These are phyloP conservation scores for Biston betularia DNA, from an alignment of 2,888 invertebrate species.

Conservation along the genomic window DNA sequence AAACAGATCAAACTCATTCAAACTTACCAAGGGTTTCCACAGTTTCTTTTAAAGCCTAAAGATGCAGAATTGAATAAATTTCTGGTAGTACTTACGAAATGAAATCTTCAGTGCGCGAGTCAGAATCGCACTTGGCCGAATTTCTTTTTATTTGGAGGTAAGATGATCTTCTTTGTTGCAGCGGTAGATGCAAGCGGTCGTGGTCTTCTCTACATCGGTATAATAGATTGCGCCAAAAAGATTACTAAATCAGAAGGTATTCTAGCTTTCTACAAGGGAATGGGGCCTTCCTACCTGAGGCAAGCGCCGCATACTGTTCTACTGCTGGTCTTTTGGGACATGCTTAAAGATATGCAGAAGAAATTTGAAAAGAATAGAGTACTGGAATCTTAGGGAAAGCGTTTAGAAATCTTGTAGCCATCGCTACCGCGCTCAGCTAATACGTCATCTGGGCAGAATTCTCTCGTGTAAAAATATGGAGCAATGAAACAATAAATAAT, in stretches of 20 bases:
- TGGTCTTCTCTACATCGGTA: conserved; percentile 90
- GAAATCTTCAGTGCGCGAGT: too few relatives aligned
- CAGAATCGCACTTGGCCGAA: too few relatives aligned
- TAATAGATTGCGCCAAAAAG: conserved; percentile 92
- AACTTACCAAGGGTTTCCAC: too few relatives aligned
- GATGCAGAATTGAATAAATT: too few relatives aligned
- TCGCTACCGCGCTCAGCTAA: too few relatives aligned
- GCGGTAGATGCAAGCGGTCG: conserved; percentile 88
- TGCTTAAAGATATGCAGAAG: conserved; percentile 84
- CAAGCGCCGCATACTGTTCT: conserved; percentile 97
- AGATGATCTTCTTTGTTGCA: conserved; percentile 56
- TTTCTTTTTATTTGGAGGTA: neutral
- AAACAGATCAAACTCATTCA: too few relatives aligned
- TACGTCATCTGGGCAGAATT: too few relatives aligned
- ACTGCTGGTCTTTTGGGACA: conserved; percentile 95
- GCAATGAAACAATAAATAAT: too few relatives aligned
- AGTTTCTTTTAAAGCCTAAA: too few relatives aligned
- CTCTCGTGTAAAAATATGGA: too few relatives aligned
- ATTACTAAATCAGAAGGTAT: conserved; percentile 92
- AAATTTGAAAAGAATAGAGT: conserved; percentile 47
- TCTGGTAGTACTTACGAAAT: too few relatives aligned
- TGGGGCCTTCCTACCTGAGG: conserved; percentile 95
- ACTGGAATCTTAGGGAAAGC: neutral
- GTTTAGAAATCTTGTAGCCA: too few relatives aligned
- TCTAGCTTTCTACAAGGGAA: conserved; percentile 95